These are phyloP conservation scores for Campopleginae sp. DNA, from an alignment of 2,888 invertebrate species.

Conservation along the genomic window DNA sequence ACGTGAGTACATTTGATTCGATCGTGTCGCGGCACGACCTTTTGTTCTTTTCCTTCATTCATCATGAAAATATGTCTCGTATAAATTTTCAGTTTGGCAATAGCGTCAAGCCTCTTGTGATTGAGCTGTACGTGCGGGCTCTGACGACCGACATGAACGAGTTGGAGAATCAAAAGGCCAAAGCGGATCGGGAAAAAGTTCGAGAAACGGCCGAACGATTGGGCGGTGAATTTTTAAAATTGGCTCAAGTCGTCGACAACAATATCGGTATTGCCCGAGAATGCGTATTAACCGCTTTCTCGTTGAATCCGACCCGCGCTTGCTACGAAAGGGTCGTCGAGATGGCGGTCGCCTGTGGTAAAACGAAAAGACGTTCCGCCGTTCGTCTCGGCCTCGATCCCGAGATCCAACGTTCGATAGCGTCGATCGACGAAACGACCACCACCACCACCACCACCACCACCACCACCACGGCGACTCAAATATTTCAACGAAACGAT, in stretches of 20 bases:
- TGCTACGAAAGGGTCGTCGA: slow-evolving; percentile 87
- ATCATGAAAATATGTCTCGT: too few relatives aligned
- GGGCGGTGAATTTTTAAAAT: slow-evolving; percentile 87
- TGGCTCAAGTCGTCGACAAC: slow-evolving; percentile 86
- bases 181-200: slow-evolving; percentile 85
- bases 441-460: too few relatives aligned
- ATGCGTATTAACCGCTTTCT: slow-evolving; percentile 91
- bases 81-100: slow-evolving; percentile 84
- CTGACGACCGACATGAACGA: slow-evolving; percentile 92
- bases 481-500: slow-evolving; percentile 1
- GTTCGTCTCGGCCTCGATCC: slow-evolving; percentile 67
- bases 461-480: neutral
- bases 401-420: too few relatives aligned
- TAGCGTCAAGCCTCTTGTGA: slow-evolving; percentile 87
- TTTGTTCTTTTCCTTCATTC: too few relatives aligned
- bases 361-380: slow-evolving; percentile 82
- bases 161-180: slow-evolving; percentile 88
- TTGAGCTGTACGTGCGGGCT: slow-evolving; percentile 90
- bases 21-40: too few relatives aligned
- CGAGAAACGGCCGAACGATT: slow-evolving; percentile 86
- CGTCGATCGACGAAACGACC: too few relatives aligned
- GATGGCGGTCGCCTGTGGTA: slow-evolving; percentile 85
- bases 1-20: slow-evolving; percentile 83
- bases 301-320: slow-evolving; percentile 88
- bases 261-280: slow-evolving; percentile 88